phyloP scores from a whole-genome alignment of 2,113 vertebrate species.

The Heterotis niloticus region DNA sequence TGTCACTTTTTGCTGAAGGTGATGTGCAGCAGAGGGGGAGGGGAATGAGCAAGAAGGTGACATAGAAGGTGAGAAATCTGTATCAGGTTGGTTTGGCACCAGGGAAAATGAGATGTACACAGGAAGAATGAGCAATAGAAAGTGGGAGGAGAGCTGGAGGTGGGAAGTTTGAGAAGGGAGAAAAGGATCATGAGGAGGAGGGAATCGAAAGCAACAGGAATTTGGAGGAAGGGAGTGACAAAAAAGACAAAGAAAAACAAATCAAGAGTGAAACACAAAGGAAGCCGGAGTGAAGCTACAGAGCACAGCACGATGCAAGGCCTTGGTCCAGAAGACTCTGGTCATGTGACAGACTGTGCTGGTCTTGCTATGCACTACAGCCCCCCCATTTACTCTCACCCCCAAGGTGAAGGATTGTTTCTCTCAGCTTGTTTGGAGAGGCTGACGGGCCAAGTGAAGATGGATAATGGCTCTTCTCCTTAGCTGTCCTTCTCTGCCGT shows the following conservation, averaged over 20 bases:
- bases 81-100: not conserved
- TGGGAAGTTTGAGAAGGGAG: not conserved
- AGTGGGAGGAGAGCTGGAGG: not conserved
- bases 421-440: slow-evolving; percentile 60
- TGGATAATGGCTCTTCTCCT: slow-evolving; percentile 52
- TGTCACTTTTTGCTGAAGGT: slow-evolving; percentile 11
- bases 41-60: slow-evolving; percentile 18
- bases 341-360: slow-evolving; percentile 36
- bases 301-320: slow-evolving; percentile 31
- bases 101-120: not conserved
- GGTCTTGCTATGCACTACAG: slow-evolving; percentile 46
- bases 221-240: not conserved
- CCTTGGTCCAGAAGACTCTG: slow-evolving; percentile 48
- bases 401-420: slow-evolving; percentile 51
- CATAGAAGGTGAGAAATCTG: not conserved
- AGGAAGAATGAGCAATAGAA: slow-evolving; percentile 11
- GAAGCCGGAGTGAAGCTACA: slow-evolving; percentile 33
- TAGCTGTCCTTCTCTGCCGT: slow-evolving; percentile 54
- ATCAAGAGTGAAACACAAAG: not conserved
- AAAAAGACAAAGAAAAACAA: not conserved
- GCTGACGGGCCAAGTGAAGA: slow-evolving; percentile 54
- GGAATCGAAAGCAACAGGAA: not conserved
- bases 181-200: slow-evolving; percentile 29
- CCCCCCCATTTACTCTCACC: slow-evolving; percentile 45
- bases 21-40: not conserved